Conservation (phyloP, 2,888 invertebrate species). For the Thymelicus sylvestris region DNA sequence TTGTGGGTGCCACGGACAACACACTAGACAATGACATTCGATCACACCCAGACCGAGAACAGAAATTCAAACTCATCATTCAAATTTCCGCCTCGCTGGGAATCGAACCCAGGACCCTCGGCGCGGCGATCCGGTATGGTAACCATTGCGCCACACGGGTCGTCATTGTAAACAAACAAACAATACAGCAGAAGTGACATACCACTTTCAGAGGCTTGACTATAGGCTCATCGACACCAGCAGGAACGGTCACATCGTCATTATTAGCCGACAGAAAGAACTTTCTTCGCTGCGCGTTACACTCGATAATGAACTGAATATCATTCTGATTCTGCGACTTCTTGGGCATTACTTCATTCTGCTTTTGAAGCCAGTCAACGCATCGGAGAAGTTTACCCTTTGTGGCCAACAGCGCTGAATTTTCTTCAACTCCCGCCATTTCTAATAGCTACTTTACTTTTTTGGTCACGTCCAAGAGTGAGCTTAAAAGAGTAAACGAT, state of each 20-base stretch:
- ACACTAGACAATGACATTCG: too few species aligned
- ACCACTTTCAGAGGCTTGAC: slow-evolving; percentile 67
- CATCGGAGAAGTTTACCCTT: slow-evolving; percentile 59
- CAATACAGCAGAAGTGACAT: slow-evolving; percentile 38
- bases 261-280: slow-evolving; percentile 67
- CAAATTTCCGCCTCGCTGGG: too few species aligned
- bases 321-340: slow-evolving; percentile 72
- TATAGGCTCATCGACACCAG: slow-evolving; percentile 62
- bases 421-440: slow-evolving; percentile 12
- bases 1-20: too few species aligned
- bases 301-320: slow-evolving; percentile 73
- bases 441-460: not conserved
- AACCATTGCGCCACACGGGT: too few species aligned
- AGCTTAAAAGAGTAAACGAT: too few species aligned
- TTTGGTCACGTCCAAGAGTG: not conserved
- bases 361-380: slow-evolving; percentile 72
- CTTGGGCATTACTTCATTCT: slow-evolving; percentile 65
- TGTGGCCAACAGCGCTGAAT: not conserved
- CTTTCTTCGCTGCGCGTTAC: slow-evolving; percentile 69
- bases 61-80: too few species aligned
- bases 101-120: too few species aligned
- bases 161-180: too few species aligned
- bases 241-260: slow-evolving; percentile 70
- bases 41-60: too few species aligned
- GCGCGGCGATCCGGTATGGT: too few species aligned